These are phyloP conservation scores for Bathynomus jamesi DNA, from an alignment of 1,140 invertebrate species.

Conservation along the genomic window DNA sequence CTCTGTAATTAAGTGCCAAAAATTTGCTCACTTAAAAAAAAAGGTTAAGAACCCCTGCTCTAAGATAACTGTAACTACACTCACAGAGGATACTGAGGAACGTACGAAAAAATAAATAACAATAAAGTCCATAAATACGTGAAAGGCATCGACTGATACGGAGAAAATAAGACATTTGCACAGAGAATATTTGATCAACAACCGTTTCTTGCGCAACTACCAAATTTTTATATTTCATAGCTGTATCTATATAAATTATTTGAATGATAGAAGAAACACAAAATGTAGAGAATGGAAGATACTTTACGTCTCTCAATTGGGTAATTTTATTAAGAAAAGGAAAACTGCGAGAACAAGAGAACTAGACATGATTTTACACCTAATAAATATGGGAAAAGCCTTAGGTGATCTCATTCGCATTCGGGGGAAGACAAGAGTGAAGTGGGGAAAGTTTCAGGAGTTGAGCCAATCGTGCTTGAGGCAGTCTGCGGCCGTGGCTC, in stretches of 20 bases:
- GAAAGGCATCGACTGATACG: too few relatives aligned
- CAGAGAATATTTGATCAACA: not conserved
- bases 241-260: not conserved
- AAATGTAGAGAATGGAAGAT: too few relatives aligned
- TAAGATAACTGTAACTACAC: too few relatives aligned
- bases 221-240: not conserved
- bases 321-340: not conserved
- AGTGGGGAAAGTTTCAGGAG: conserved; percentile 30
- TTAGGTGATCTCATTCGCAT: not conserved
- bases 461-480: conserved; percentile 58
- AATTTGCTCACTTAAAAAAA: too few relatives aligned
- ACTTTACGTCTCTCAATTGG: not conserved
- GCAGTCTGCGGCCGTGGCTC: conserved; percentile 87
- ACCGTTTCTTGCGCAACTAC: not conserved
- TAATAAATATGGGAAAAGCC: not conserved
- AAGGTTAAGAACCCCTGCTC: too few relatives aligned
- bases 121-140: too few relatives aligned
- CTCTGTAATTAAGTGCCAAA: too few relatives aligned
- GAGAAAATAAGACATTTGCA: too few relatives aligned
- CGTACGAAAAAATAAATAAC: too few relatives aligned
- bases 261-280: not conserved
- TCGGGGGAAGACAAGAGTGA: not conserved
- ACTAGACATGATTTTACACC: not conserved
- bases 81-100: too few relatives aligned
- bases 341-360: not conserved